phyloP scores from a whole-genome alignment of 2,888 invertebrate species.

The Athalia rosae region DNA sequence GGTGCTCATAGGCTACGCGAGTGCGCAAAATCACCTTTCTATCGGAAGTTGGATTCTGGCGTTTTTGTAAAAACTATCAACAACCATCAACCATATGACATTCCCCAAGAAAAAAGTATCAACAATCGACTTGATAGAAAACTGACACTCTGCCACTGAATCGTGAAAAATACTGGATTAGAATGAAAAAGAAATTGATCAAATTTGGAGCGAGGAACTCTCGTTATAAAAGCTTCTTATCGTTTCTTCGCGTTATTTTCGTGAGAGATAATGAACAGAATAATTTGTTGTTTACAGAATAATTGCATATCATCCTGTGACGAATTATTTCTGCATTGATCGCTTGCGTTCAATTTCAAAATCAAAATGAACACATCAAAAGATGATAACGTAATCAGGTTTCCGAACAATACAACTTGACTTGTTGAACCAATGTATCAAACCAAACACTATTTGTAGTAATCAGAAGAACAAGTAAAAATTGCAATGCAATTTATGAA shows the following conservation, averaged over 20 bases:
- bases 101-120: no score
- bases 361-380: neutral
- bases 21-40: neutral
- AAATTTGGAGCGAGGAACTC: no score
- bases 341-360: neutral
- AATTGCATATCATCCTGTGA: neutral
- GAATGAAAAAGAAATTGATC: no score
- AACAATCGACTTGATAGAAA: no score
- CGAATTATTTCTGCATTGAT: neutral
- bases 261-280: neutral
- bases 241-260: neutral
- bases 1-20: neutral
- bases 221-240: no score
- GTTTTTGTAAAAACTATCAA: no score
- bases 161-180: no score
- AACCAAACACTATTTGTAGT: constrained; percentile 10
- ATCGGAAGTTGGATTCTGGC: no score
- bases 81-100: no score
- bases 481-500: neutral
- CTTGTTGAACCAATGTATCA: neutral
- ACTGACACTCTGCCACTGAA: no score
- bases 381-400: no score
- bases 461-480: neutral
- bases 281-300: neutral
- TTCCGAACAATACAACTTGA: neutral